Percentiles rank a stretch among this genome's conserved stretches.
Evolutionary conservation across 2,113 vertebrate species (phyloP).

Genomic region (Malurus elegans): DNA sequence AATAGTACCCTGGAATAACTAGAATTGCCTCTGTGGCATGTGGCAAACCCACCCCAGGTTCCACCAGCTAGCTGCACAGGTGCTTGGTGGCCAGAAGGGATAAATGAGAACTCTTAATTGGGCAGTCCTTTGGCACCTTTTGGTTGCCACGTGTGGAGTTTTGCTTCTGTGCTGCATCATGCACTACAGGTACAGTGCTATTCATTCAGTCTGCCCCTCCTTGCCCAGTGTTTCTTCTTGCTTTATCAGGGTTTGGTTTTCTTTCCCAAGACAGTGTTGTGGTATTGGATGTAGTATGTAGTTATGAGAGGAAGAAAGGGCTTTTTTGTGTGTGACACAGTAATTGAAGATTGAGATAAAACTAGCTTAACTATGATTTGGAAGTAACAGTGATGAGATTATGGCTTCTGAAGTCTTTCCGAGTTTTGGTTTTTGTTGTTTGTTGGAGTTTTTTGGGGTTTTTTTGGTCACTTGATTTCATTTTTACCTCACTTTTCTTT

Average conservation of each 20-base stretch:
- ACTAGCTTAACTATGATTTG: neutral
- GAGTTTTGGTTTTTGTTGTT: neutral
- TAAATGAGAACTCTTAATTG: accelerated
- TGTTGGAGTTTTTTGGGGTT: too few relatives aligned
- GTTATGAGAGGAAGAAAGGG: neutral
- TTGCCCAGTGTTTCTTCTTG: neutral
- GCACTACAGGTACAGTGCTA: neutral
- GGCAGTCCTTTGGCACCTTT: neutral
- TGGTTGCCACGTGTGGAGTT: accelerated
- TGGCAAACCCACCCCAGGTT: neutral
- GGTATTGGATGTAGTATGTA: neutral
- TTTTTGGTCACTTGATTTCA: neutral
- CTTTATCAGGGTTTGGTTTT: neutral
- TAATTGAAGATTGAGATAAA: neutral
- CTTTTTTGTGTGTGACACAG: neutral
- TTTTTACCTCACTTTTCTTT: neutral
- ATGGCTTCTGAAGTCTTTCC: neutral
- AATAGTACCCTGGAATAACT: neutral
- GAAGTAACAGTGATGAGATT: neutral
- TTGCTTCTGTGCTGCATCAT: neutral
- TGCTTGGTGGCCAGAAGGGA: neutral
- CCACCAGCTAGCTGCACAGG: neutral
- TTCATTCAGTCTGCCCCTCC: neutral
- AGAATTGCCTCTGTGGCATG: neutral
- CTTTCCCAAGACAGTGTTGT: neutral